Percentiles rank a stretch among this genome's conserved stretches.
Evolutionary conservation across 2,888 invertebrate species (phyloP).

Genomic region (Deilephila porcellus): DNA sequence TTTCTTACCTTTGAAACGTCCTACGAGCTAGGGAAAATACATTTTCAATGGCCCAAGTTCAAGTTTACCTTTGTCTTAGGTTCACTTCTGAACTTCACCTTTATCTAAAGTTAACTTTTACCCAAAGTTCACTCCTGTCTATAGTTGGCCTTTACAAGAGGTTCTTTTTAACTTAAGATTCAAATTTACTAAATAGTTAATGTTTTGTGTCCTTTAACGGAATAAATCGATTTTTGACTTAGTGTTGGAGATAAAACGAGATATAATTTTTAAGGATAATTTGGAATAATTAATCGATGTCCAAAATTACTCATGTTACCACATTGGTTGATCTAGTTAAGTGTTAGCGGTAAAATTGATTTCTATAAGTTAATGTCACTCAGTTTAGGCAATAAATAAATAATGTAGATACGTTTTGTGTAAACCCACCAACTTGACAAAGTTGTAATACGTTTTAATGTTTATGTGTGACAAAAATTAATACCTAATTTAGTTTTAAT

Average conservation of each 20-base stretch:
- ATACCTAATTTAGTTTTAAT: constrained; percentile 8
- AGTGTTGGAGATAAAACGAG: neutral
- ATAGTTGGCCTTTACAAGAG: too few species aligned
- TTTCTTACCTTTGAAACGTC: neutral
- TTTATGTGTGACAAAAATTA: constrained; percentile 25
- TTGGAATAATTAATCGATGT: neutral
- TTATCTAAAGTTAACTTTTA: neutral
- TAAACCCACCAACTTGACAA: constrained; percentile 27
- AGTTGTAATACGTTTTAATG: constrained; percentile 20
- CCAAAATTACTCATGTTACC: constrained; percentile 40
- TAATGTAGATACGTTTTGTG: neutral
- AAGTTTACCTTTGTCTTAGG: neutral
- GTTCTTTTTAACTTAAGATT: too few species aligned
- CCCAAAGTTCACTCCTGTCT: neutral
- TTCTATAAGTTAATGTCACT: constrained; percentile 24
- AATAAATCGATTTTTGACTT: neutral
- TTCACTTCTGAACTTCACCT: neutral
- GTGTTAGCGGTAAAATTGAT: constrained; percentile 28
- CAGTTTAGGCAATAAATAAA: constrained; percentile 20
- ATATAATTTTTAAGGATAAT: neutral
- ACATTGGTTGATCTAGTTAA: constrained; percentile 36
- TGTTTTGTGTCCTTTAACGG: too few species aligned
- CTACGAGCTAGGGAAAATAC: neutral
- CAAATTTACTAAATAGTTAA: too few species aligned
- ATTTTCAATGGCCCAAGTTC: neutral